Evolutionary conservation across 2,888 invertebrate genomes (phyloP), one percentile per base, ranked within the genome.

Genomic region (Epistrophe eligans): DNA sequence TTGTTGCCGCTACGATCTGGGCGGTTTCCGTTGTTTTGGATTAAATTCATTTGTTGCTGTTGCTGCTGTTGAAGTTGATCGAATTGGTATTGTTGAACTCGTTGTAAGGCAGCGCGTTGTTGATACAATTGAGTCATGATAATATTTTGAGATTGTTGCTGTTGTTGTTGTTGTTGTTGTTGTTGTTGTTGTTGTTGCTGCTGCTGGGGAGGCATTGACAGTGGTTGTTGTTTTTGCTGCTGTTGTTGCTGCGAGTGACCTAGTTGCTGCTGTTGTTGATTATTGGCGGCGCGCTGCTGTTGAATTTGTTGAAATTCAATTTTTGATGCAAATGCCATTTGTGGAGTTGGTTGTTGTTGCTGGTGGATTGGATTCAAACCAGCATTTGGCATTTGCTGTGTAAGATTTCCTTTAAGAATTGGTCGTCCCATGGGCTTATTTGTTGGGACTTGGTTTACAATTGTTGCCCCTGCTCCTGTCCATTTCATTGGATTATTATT

Each of bases 401-500:
- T 84, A 9, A 90, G 83, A 15, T 91, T 90, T 64, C 92, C 93
- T 89, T 93, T 93, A 13, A 93, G 81, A 79, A 93, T 93, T 13
- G 93, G 93, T 17, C 93, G 91, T 35, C 93, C 91, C 77, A 91
- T 90, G 73, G 91, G 90, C 77, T 91, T 90, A 58, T 81, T 88
- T 45, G 81, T 19, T 35, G 88, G 70, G 55, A 88, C 62, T 70
- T 88, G 88, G 62, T 87, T 88, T 28, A 84, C 71, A 24, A 85
- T 72, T 11, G 55, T 28, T 55, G 70, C 24, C 1, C 55, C 70
- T 38, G 87, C 58, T 13, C 76, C 62, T 28, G 88, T 77, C 89
- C 89, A 89, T 52, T 89, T 89, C 35, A 89, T 83, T 77, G 80
- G 89, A 79, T 89, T 70, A 15, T 70, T 89, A 64, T 77, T 89